Evolutionary conservation across 2,797 vertebrate species (phyloP).

Genomic region (Argyrosomus regius): DNA sequence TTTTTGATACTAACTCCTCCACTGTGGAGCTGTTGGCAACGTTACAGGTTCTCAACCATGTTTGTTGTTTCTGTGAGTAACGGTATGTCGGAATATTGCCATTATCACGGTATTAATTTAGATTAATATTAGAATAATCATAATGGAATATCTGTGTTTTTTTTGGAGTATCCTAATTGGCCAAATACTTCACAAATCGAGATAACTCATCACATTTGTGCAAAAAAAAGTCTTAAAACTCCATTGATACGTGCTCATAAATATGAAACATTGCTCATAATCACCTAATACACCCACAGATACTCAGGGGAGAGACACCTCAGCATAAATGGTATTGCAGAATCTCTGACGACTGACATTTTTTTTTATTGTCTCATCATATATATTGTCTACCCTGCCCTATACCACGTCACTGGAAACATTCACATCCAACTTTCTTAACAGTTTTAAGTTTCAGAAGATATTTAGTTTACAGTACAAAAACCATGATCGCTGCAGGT

Average conservation of each 20-base stretch:
- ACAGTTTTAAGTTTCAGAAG: background rate
- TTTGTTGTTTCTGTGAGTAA: no score
- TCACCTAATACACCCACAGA: background rate
- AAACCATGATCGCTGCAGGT: background rate
- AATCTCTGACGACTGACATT: background rate
- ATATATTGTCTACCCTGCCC: background rate
- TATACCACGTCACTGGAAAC: background rate
- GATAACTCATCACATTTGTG: background rate
- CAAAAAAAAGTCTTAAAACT: background rate
- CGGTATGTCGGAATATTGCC: no score
- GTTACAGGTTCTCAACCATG: no score
- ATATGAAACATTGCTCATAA: background rate
- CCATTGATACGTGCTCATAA: background rate
- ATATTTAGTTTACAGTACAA: background rate
- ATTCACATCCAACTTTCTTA: background rate
- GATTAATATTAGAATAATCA: background rate
- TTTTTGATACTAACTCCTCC: no score
- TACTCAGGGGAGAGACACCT: background rate
- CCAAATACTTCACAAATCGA: background rate
- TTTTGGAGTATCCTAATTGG: background rate
- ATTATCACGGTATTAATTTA: no score
- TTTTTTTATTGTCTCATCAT: background rate
- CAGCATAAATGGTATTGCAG: background rate
- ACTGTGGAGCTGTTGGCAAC: no score
- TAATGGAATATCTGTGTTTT: no score